phyloP scores from a whole-genome alignment of 2,797 vertebrate genomes.

The Octomys mimax region DNA sequence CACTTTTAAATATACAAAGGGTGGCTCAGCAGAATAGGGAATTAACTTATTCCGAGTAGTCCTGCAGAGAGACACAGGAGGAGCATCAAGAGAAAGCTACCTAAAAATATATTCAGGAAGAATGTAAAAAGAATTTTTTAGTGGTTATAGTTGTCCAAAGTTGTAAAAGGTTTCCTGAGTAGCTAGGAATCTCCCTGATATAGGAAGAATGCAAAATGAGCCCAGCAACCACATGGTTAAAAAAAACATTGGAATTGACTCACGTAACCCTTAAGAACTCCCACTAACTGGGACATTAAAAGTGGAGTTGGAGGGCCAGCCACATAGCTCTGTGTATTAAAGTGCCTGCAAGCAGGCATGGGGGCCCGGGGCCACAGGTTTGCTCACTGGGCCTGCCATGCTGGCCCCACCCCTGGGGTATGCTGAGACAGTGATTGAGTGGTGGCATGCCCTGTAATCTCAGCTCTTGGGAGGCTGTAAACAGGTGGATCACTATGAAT shows the following conservation, averaged over 20 bases:
- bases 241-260: neutral
- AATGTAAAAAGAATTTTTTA: neutral
- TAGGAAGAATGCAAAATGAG: neutral
- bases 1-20: conserved; percentile 51
- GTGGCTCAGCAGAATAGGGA: neutral
- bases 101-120: neutral
- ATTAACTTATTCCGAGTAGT: neutral
- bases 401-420: no score
- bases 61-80: neutral
- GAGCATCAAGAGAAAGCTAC: neutral
- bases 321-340: no score
- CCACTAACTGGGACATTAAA: neutral
- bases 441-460: no score
- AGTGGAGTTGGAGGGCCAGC: no score
- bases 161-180: neutral
- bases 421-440: no score
- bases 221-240: neutral
- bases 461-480: no score
- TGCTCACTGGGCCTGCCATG: no score
- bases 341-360: no score
- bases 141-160: neutral
- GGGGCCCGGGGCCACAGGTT: no score
- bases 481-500: no score
- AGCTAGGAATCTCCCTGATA: conserved; percentile 1
- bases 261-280: neutral